Evolutionary conservation across 2,888 invertebrate genomes (phyloP).

Genomic region (Aporophyla nigra): DNA sequence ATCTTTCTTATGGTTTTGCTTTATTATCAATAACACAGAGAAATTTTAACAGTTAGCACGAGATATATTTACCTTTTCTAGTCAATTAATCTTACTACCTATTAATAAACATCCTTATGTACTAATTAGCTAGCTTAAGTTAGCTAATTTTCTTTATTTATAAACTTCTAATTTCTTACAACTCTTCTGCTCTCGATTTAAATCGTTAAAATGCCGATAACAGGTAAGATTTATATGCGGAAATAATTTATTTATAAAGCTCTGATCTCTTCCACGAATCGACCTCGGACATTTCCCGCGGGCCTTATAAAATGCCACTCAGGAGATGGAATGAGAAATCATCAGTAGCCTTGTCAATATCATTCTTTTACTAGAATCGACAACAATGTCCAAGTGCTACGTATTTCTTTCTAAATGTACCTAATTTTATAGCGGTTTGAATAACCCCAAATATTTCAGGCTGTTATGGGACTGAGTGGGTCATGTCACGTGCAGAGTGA

Average conservation of each 20-base stretch:
- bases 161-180: background rate
- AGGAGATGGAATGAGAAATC: constrained; percentile 8
- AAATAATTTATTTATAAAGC: constrained; percentile 39
- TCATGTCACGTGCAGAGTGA: too few species aligned
- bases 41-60: too few species aligned
- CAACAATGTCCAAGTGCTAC: background rate
- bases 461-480: too few species aligned
- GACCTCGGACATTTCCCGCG: constrained; percentile 11
- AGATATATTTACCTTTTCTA: too few species aligned
- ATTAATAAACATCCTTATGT: too few species aligned
- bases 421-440: constrained; percentile 3
- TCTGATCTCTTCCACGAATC: constrained; percentile 29
- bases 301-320: constrained; percentile 8
- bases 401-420: background rate
- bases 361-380: constrained; percentile 11
- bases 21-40: background rate
- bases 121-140: too few species aligned
- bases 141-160: background rate
- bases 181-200: constrained; percentile 6
- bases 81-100: too few species aligned
- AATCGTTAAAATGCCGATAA: constrained; percentile 16
- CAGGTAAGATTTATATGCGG: constrained; percentile 30
- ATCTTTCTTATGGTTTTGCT: background rate
- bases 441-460: constrained; percentile 24
- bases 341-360: constrained; percentile 2